phyloP scores from a whole-genome alignment of 2,888 invertebrate species.

The Melanchra persicariae region DNA sequence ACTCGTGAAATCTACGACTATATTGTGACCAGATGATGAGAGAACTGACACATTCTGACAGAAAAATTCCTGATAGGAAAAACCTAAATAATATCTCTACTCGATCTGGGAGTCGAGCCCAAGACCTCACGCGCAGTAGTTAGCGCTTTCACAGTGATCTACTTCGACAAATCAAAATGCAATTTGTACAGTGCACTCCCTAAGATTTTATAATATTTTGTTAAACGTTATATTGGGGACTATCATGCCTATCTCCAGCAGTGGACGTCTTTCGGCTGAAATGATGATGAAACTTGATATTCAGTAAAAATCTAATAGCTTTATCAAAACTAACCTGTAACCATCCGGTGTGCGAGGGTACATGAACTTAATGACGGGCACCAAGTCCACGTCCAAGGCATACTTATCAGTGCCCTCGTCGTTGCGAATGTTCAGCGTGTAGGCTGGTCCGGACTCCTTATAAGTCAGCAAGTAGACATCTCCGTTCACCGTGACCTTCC shows the following conservation, averaged over 20 bases:
- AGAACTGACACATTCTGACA: no score
- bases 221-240: neutral
- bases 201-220: neutral
- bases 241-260: no score
- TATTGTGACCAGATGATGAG: no score
- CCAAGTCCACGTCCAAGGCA: slow-evolving; percentile 88
- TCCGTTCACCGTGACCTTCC: slow-evolving; percentile 75
- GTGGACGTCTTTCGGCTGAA: no score
- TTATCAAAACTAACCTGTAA: slow-evolving; percentile 74
- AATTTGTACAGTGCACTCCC: neutral
- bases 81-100: no score
- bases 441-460: slow-evolving; percentile 89
- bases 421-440: slow-evolving; percentile 86
- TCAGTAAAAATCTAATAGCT: no score
- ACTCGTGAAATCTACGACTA: no score
- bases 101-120: neutral
- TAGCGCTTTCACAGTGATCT: neutral
- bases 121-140: neutral
- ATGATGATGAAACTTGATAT: no score
- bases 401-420: slow-evolving; percentile 70
- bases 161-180: neutral
- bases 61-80: no score
- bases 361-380: slow-evolving; percentile 88
- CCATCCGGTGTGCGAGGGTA: slow-evolving; percentile 83
- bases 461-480: slow-evolving; percentile 78